These are phyloP conservation scores for Willisornis vidua DNA, from an alignment of 2,113 vertebrate species.

Conservation along the genomic window DNA sequence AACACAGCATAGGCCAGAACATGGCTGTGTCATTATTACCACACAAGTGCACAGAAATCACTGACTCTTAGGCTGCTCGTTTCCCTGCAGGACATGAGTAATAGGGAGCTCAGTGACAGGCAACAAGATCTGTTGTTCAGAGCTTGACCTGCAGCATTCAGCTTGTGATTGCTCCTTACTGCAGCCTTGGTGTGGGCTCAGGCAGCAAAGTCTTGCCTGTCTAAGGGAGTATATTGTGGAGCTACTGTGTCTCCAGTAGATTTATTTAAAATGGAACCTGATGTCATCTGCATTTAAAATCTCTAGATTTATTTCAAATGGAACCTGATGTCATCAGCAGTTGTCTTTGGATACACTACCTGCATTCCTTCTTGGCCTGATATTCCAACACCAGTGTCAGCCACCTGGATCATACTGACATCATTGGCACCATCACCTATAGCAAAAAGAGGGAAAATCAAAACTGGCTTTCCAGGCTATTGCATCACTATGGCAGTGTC, in stretches of 20 bases:
- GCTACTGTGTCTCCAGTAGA: background rate
- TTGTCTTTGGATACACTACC: constrained; percentile 62
- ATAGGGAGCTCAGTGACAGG: background rate
- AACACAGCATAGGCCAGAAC: background rate
- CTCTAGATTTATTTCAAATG: background rate
- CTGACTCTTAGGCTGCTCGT: background rate
- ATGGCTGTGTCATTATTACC: background rate
- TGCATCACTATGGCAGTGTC: background rate
- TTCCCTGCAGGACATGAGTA: background rate
- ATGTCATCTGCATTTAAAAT: background rate
- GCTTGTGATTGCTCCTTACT: background rate
- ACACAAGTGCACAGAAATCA: background rate
- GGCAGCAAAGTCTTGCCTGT: background rate
- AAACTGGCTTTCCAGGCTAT: background rate
- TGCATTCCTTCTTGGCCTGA: constrained; percentile 90
- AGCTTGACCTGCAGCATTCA: background rate
- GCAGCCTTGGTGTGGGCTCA: background rate
- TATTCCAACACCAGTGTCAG: constrained; percentile 83
- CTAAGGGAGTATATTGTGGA: background rate
- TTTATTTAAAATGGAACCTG: background rate
- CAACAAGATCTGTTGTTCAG: background rate
- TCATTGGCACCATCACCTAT: constrained; percentile 89
- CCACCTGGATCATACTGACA: constrained; percentile 89
- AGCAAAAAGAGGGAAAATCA: background rate
- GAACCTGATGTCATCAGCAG: background rate